Evolutionary conservation across 30 jellyfish, hydroid and myxozoan species (phyloP).

Genomic region (Rhopilema esculentum): DNA sequence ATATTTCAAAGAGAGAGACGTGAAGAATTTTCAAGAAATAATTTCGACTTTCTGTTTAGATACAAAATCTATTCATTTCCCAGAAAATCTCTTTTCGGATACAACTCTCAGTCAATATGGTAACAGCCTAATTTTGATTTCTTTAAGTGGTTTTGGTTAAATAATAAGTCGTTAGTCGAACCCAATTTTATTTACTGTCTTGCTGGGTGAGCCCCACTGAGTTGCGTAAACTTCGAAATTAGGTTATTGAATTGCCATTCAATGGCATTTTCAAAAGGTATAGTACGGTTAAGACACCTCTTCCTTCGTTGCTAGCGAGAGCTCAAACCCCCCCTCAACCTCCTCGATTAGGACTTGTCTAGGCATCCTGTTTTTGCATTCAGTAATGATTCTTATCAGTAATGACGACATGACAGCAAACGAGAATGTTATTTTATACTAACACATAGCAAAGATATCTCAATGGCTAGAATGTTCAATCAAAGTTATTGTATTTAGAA

Average conservation of each 20-base stretch:
- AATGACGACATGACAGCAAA: neutral
- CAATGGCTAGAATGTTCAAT: neutral
- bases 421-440: neutral
- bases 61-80: no score
- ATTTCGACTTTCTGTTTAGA: no score
- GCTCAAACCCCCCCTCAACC: conserved; percentile 30
- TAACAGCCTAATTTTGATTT: neutral
- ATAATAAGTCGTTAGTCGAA: neutral
- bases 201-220: conserved; percentile 59
- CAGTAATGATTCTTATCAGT: conserved; percentile 33
- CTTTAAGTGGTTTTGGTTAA: neutral
- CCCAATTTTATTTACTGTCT: conserved; percentile 1
- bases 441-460: neutral
- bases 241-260: conserved; percentile 9
- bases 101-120: no score
- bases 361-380: conserved; percentile 44
- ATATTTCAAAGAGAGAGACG: no score
- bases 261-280: conserved; percentile 6
- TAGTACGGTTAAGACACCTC: conserved; percentile 18
- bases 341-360: neutral
- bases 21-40: no score
- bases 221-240: conserved; percentile 69
- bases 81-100: no score
- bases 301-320: conserved; percentile 40
- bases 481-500: neutral